A percentile compares a stretch with the other conserved stretches of the same genome.
These are phyloP conservation scores for Conus betulinus DNA, from an alignment of 1,140 invertebrate species.

Conservation along the genomic window DNA sequence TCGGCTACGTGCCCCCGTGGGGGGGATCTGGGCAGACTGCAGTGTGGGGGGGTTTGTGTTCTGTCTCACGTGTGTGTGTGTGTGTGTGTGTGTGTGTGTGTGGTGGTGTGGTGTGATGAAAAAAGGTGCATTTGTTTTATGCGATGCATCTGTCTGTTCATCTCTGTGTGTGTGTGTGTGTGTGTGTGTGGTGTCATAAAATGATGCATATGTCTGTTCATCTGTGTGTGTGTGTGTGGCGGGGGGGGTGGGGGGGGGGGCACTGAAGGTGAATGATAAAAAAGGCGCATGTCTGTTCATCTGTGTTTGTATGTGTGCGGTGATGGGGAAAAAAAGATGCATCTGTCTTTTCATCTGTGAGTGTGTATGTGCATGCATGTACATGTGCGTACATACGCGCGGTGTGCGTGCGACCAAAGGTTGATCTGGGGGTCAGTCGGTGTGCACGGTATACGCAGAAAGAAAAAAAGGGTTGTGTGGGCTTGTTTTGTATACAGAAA, in stretches of 20 bases:
- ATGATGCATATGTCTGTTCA: background rate
- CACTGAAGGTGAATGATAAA: background rate
- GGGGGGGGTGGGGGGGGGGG: no score
- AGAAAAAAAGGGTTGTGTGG: no score
- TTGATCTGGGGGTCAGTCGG: no score
- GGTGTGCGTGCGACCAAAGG: no score
- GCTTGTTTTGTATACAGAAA: no score
- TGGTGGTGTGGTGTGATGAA: background rate
- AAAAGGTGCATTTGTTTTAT: background rate
- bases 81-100: background rate
- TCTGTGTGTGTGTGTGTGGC: slow-evolving; percentile 10
- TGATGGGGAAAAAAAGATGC: background rate
- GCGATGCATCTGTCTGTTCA: no score
- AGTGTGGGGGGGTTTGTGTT: slow-evolving; percentile 13
- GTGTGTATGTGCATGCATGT: background rate
- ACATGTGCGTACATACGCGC: background rate
- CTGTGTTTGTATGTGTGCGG: background rate
- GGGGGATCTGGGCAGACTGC: slow-evolving; percentile 32
- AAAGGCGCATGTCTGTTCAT: background rate
- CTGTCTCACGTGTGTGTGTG: background rate
- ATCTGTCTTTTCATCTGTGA: background rate
- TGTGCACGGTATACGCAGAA: no score
- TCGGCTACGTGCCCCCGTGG: slow-evolving; percentile 43
- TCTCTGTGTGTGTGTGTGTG: background rate
- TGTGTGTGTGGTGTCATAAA: background rate